Base-by-base conservation (phyloP, 2,797 vertebrate species). In the Myotis findleyi region DNA sequence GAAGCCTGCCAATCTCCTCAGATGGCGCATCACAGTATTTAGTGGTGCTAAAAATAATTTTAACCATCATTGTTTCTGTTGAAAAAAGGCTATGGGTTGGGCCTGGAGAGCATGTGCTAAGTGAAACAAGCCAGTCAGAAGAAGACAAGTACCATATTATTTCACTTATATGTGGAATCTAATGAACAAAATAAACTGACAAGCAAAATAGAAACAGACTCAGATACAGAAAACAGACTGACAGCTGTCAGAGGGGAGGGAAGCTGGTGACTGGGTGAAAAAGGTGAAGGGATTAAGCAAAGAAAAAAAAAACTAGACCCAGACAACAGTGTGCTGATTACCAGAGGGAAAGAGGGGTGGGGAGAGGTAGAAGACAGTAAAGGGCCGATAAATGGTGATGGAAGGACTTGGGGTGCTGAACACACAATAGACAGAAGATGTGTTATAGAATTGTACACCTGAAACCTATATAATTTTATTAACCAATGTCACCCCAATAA, bases 11-110 rank as follows among this genome's bases (percentile, higher is more conserved):
- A 76, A 0, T 93, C 89, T 90, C 83, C 18, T 49, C 20, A 41
- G 84, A 85, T 49, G 73, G 86, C 80, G 21, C 59, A 66, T 88
- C 68, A 14, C 77, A 72, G 91, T 49, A 64, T 95, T 92, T n/a
- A 79, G 80, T 90, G 76, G 87, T 90, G 94, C 94, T 88, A 94
- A 88, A 95, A 95, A 90, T 76, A 76, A 96, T 97, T 96, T 95
- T 97, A 96, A 77, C 95, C 94, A 96, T 93, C 66, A 96, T 95
- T 93, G 85, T 97, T 21, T 97, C 57, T 93, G 72, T 75, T 85
- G 95, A 68, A 91, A 91, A 89, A 92, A 64, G 38, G 1, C 89
- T 92, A 14, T 82, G 36, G 38, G 49, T 23, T 53, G 75, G 30
- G 33, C 27, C 30, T 23, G 30, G 49, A 77, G 49, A 36, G 75